Evolutionary conservation across 2,888 invertebrate species (phyloP).

Genomic region (Coecobrya sp.): DNA sequence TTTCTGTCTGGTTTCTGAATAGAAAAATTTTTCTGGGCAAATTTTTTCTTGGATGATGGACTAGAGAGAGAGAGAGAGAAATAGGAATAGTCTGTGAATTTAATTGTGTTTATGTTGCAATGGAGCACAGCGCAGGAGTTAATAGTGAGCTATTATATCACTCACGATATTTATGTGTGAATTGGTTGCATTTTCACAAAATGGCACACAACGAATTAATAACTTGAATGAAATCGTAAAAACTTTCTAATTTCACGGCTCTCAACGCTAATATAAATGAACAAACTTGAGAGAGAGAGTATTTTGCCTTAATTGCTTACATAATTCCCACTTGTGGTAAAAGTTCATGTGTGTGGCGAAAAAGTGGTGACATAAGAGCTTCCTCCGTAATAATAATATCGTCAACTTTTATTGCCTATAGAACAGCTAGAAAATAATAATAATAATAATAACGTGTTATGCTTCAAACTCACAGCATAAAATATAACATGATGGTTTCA

Average conservation of each 20-base stretch:
- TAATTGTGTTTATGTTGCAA: too few species aligned
- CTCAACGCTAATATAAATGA: slow-evolving; percentile 15
- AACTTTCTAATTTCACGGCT: slow-evolving; percentile 32
- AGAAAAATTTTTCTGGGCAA: too few species aligned
- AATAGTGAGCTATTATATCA: too few species aligned
- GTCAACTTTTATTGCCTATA: slow-evolving; percentile 3
- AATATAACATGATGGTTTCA: too few species aligned
- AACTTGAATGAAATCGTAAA: slow-evolving; percentile 28
- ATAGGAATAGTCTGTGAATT: too few species aligned
- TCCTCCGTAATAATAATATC: neutral
- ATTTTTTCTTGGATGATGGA: too few species aligned
- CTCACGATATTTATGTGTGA: too few species aligned
- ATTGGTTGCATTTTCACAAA: neutral
- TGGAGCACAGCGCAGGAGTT: too few species aligned
- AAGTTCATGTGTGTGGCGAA: slow-evolving; percentile 11
- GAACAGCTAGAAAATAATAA: too few species aligned
- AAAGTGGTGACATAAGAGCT: slow-evolving; percentile 25
- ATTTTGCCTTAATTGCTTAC: slow-evolving; percentile 24
- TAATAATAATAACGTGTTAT: too few species aligned
- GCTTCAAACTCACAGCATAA: too few species aligned
- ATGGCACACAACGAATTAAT: slow-evolving; percentile 14
- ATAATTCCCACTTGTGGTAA: slow-evolving; percentile 39
- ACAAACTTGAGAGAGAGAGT: neutral
- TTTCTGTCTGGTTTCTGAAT: neutral
- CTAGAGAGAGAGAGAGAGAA: too few species aligned